Evolutionary conservation across 2,797 vertebrate species (phyloP), one percentile per base, ranked within the genome.

Genomic region (Spizella passerina): DNA sequence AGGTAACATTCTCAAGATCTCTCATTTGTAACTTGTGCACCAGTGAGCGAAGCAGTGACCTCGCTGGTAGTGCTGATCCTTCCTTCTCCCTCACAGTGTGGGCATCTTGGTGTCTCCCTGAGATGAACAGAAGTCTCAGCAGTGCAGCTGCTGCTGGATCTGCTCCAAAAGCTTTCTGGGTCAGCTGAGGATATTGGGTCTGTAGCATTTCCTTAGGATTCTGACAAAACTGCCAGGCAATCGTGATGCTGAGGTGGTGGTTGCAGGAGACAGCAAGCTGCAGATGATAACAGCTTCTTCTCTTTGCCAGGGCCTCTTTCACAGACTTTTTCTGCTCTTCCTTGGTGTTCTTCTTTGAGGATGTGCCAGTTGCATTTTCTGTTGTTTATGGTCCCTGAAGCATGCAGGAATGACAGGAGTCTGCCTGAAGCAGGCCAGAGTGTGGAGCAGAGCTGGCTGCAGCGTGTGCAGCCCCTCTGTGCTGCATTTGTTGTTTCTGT

Each of bases 51-150:
- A 73, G 50, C 30, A 22, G 64, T 22, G 68, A 34, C 41, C 30
- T 65, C 3, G 1, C 32, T 32, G 38, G 5, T 26, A 10, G 26
- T 4, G 23, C 30, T 68, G 14, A 5, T 80, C n/a, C 61, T 52
- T 69, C 60, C 29, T 78, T 39, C 22, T 66, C 34, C 30, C 0
- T 0, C 32, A 18, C 1, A 1, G 0, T 5, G 34, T 0, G 0
- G 6, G 26, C 24, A 9, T 65, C 64, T 22, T 49, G 18, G 23
- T n/a, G 39, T 68, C 66, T 19, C 14, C 5, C 16, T 16, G 55
- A n/a, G 55, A 60, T 29, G 38, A 70, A 22, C 1, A 5, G 16
- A 39, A 80, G 29, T 47, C 17, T 82, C 38, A 12, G 32, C 41
- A 10, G 17, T 70, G 29, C 0, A 0, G 3, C 27, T 76, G 26